These are phyloP conservation scores for Psephotus haematonotus DNA, from an alignment of 2,113 vertebrate genomes.

Conservation along the genomic window DNA sequence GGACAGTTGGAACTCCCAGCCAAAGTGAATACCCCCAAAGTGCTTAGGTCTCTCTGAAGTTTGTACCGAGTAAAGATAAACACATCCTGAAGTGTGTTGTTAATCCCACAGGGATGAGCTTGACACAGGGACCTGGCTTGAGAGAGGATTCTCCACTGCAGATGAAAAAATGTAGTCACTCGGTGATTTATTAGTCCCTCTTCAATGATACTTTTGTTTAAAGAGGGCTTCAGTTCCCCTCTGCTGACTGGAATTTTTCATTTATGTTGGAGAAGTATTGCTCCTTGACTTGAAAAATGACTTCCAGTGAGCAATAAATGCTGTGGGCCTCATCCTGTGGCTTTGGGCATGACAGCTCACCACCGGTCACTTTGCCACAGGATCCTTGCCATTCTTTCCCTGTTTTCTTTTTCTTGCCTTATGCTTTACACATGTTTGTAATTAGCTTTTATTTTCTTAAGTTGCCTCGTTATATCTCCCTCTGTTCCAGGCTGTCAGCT, in stretches of 20 bases:
- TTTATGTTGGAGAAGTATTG: conserved; percentile 38
- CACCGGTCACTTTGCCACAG: conserved; percentile 26
- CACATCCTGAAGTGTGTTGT: background rate
- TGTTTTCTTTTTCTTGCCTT: conserved; percentile 58
- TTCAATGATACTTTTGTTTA: conserved; percentile 34
- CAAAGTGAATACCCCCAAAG: background rate
- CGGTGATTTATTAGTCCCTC: conserved; percentile 21
- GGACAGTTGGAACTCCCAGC: background rate
- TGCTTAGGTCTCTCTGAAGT: background rate
- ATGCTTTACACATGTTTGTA: conserved; percentile 59
- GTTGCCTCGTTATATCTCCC: conserved; percentile 32
- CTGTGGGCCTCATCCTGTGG: background rate
- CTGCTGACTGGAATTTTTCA: conserved; percentile 46
- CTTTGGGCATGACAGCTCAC: conserved; percentile 39
- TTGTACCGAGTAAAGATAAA: background rate
- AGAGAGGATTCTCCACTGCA: conserved; percentile 1
- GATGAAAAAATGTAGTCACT: conserved; percentile 6
- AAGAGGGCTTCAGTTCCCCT: conserved; percentile 30
- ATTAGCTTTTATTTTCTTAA: conserved; percentile 36
- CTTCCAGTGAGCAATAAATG: conserved; percentile 29
- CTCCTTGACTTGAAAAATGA: conserved; percentile 55
- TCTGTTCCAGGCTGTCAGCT: conserved; percentile 39
- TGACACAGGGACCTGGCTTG: background rate
- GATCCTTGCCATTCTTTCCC: conserved; percentile 30
- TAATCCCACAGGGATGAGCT: background rate